Conservation (phyloP, 2,888 invertebrate genomes). For the Laspeyria flexula region DNA sequence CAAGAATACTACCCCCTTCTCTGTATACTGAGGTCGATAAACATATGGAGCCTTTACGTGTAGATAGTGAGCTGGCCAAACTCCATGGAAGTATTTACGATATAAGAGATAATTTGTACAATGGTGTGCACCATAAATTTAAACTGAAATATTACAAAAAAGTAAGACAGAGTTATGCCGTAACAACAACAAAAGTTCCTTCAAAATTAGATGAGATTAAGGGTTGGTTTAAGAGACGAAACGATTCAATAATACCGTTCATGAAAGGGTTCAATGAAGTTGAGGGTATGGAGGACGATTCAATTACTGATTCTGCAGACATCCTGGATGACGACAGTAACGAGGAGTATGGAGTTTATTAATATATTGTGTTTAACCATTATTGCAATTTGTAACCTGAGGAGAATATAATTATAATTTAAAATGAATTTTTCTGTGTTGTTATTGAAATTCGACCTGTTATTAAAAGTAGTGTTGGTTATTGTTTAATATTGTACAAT, state of each 20-base stretch:
- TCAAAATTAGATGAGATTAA: neutral
- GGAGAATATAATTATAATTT: no score
- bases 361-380: neutral
- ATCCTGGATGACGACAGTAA: neutral
- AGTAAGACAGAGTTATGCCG: constrained; percentile 6
- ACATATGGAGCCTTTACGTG: constrained; percentile 39
- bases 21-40: constrained; percentile 7
- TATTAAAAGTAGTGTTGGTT: no score
- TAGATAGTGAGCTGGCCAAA: constrained; percentile 50
- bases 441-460: no score
- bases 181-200: neutral
- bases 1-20: constrained; percentile 43
- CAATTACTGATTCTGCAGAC: neutral
- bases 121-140: constrained; percentile 39
- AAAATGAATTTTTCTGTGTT: no score
- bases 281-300: neutral
- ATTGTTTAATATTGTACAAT: no score
- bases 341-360: neutral
- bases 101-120: constrained; percentile 60
- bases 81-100: constrained; percentile 61
- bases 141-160: constrained; percentile 51
- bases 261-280: neutral
- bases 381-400: no score
- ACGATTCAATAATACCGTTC: constrained; percentile 1
- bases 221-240: neutral